Conservation (phyloP, 2,888 invertebrate species). For the Melinaea menophilus region DNA sequence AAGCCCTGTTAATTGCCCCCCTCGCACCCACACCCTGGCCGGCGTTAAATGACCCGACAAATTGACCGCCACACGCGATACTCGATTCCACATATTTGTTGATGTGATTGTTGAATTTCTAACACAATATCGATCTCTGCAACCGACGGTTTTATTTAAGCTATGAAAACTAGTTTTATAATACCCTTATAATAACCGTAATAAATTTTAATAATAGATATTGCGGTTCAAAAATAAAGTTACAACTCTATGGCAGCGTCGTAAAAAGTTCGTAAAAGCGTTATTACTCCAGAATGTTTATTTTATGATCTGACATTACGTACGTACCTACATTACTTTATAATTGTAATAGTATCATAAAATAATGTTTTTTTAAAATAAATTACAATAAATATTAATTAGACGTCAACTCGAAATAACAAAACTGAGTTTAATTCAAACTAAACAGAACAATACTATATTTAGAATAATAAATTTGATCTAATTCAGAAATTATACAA, state of each 20-base stretch:
- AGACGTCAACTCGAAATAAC: too few species aligned
- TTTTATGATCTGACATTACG: slow-evolving; percentile 14
- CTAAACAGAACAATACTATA: too few species aligned
- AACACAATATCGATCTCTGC: slow-evolving; percentile 2
- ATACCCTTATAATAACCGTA: background rate
- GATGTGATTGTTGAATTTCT: slow-evolving; percentile 22
- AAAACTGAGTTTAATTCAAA: too few species aligned
- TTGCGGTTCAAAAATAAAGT: background rate
- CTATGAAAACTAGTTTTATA: background rate
- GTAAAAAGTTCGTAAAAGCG: slow-evolving; percentile 8
- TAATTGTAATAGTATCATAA: background rate
- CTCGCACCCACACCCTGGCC: slow-evolving; percentile 61
- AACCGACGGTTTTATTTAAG: too few species aligned
- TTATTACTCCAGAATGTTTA: slow-evolving; percentile 17
- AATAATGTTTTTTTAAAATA: background rate
- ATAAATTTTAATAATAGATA: background rate
- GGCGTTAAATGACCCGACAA: slow-evolving; percentile 69
- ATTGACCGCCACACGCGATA: slow-evolving; percentile 72
- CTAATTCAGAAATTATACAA: too few species aligned
- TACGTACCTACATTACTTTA: slow-evolving; percentile 13
- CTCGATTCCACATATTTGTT: slow-evolving; percentile 36
- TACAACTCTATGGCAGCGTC: background rate
- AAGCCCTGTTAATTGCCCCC: slow-evolving; percentile 72
- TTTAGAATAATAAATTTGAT: too few species aligned
- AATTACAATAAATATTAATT: too few species aligned